Base-by-base conservation (phyloP, 1,140 invertebrate species). In the Rhynchophorus ferrugineus region DNA sequence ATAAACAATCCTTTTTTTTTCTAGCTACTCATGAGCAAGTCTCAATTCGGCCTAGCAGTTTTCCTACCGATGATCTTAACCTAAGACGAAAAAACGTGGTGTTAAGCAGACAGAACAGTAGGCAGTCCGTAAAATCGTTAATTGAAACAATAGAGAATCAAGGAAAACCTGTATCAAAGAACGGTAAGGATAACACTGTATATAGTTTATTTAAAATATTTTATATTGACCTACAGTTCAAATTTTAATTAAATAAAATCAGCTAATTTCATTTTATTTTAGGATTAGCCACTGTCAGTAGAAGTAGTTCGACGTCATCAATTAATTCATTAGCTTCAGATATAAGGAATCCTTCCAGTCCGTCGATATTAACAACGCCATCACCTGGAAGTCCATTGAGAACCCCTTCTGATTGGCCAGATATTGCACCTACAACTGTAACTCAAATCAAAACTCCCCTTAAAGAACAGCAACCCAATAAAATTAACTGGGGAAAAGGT, bases 91-190 rank as follows among this genome's bases (percentile, higher is more conserved):
- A 67, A 39, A 82, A 82, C 64, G 71, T 75, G 13, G 75, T 71
- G 20, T 70, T 82, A 33, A 75, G 71, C 38, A 75, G 84, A 0
- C 84, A 87, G 67, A 86, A 88, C 61, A 87, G 84, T 18, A 78
- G 87, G 24, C 73, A 91, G 3, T 91, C 88, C 0, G 91, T 95
- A 1, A 91, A 91, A 67, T 88, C 84, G 38, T 71, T 95, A 3
- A 92, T 95, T 47, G 87, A 91, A 61, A 89, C 86, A 56, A 92
- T 95, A 37, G 91, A 95, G 69, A 89, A 82, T 81, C 7, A 57
- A 44, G 84, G 84, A n/a, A 89, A 89, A 69, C 85, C 89, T 59
- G 83, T 85, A 8, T 85, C 85, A 69, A 87, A 88, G 72, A 77
- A 82, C 54, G 77, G 81, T 73, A 66, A 62, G 61, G 69, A 2